phyloP scores from a whole-genome alignment of 2,888 invertebrate species.

The Campoplex capitator region DNA sequence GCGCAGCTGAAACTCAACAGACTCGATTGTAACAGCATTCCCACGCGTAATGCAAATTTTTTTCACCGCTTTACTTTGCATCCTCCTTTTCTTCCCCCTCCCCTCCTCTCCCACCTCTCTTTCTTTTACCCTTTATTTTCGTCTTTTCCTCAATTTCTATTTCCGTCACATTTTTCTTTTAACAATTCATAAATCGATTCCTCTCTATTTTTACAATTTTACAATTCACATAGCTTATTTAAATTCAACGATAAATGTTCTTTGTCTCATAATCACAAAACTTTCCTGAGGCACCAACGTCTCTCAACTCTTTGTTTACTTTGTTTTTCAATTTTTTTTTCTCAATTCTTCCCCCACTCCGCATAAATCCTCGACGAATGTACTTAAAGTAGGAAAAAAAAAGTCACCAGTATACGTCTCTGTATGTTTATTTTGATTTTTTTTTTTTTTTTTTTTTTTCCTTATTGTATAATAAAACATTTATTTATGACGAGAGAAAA shows the following conservation, averaged over 20 bases:
- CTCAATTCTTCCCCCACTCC: not conserved
- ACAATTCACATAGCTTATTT: too few species aligned
- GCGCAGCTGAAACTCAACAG: conserved; percentile 26
- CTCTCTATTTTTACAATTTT: too few species aligned
- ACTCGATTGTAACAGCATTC: conserved; percentile 62
- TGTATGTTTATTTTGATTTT: conserved; percentile 45
- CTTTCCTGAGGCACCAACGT: not conserved
- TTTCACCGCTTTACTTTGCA: conserved; percentile 22
- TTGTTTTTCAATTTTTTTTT: not conserved
- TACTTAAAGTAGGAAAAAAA: conserved; percentile 74
- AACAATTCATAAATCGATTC: not conserved
- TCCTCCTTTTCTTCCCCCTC: not conserved
- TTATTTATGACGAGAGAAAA: conserved; percentile 72
- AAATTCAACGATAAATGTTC: too few species aligned
- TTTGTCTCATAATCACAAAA: not conserved
- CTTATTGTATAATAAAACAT: conserved; percentile 74
- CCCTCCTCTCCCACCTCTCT: not conserved
- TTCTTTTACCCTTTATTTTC: not conserved
- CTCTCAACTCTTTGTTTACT: not conserved
- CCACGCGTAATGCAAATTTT: conserved; percentile 52
- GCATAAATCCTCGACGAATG: conserved; percentile 67
- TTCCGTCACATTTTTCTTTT: conserved; percentile 13
- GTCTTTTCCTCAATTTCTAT: not conserved
- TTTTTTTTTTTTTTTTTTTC: too few species aligned
- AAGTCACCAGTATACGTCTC: conserved; percentile 72